Base-by-base conservation (phyloP, 2,797 vertebrate genomes). In the Macropodus opercularis region DNA sequence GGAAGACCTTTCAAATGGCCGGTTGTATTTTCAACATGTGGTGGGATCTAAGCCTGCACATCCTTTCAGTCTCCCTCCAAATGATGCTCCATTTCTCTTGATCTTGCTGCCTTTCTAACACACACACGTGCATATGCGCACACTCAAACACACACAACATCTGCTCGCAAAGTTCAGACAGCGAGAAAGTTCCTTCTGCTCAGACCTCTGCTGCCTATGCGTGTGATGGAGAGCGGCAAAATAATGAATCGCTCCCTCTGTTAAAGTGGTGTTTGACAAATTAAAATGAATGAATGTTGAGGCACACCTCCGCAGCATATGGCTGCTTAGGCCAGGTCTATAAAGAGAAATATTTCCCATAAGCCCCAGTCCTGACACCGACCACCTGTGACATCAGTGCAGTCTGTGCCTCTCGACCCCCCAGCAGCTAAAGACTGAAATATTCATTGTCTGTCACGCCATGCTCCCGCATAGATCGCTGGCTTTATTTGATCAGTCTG, bases 121-220 rank as follows among this genome's bases (percentile, higher is more conserved):
- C 42, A 55, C 56, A 68, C 52, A 42, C 38, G 31, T 4, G 13
- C 36, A 38, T 6, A 12, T 21, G 17, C 10, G 12, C 14, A 31
- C 53, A 40, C 11, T 0, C 64, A 60, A 55, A 69, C 63, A 75
- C 80, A 85, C 83, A 83, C 56, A 86, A 75, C 85, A 87, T 83
- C 83, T 87, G 86, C 69, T 86, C 21, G 10, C 40, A 73, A 71
- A 80, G 80, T 84, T 83, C 75, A 87, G 68, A 72, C 75, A 64
- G 73, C 53, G 67, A 84, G 64, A 85, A 86, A 83, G 71, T 80
- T 85, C 80, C 87, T 86, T 86, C 85, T 87, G 85, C 85, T 86
- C 75, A 76, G 58, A 69, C 52, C 78, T 69, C 62, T 59, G 53
- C 72, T 63, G 61, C 24, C 69, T 49, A 51, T 21, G 36, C 32